Percentiles rank a stretch among this genome's conserved stretches.
These are phyloP conservation scores for Cyanistes caeruleus DNA, from an alignment of 2,113 vertebrate species.

Conservation along the genomic window DNA sequence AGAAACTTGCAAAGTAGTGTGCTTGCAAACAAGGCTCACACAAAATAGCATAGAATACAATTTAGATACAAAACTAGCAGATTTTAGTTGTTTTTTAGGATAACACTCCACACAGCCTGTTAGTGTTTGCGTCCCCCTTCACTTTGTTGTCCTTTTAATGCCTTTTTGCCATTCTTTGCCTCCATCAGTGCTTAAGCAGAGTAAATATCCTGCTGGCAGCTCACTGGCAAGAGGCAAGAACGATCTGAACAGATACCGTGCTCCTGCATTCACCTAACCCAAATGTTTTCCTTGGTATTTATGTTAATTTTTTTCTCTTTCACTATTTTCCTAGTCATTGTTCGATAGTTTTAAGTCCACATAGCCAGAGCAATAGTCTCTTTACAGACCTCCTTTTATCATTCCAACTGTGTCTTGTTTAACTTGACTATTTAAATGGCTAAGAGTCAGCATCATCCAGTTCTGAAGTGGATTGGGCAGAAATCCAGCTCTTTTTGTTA, in stretches of 20 bases:
- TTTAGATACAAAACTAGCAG: background rate
- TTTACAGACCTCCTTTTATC: slow-evolving; percentile 57
- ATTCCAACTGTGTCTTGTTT: slow-evolving; percentile 54
- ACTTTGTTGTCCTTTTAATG: background rate
- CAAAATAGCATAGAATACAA: background rate
- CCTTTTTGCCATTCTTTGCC: slow-evolving; percentile 1
- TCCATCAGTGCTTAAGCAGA: background rate
- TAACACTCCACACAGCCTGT: background rate
- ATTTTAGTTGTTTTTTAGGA: background rate
- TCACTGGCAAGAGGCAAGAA: background rate
- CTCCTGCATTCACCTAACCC: background rate
- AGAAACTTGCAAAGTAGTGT: background rate
- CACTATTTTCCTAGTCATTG: background rate
- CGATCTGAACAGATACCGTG: background rate
- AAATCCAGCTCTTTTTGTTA: slow-evolving; percentile 64
- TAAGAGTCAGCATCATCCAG: slow-evolving; percentile 53
- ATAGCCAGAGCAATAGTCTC: background rate
- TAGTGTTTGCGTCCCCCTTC: background rate
- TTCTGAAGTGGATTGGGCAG: slow-evolving; percentile 66
- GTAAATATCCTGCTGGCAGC: slow-evolving; percentile 11
- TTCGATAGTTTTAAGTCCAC: slow-evolving; percentile 9
- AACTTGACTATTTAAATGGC: slow-evolving; percentile 60
- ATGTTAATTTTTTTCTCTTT: background rate
- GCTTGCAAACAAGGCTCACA: background rate
- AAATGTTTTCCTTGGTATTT: slow-evolving; percentile 15